Evolutionary conservation across 2,113 vertebrate species (phyloP).

Genomic region (Elachura formosa): DNA sequence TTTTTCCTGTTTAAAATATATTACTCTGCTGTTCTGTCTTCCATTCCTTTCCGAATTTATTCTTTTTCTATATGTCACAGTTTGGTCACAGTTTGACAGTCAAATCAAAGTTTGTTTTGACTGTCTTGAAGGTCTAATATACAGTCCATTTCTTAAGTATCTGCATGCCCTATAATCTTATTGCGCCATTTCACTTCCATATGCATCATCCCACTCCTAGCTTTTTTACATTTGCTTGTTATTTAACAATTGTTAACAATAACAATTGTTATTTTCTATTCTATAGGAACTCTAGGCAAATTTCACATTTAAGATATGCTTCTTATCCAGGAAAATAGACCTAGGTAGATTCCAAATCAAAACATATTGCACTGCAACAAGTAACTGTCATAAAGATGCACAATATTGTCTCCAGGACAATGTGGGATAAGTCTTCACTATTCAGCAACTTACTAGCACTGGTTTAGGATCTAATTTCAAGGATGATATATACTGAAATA

Average conservation of each 20-base stretch:
- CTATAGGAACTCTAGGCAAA: background rate
- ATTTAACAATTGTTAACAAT: too few species aligned
- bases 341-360: background rate
- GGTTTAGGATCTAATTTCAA: background rate
- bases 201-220: background rate
- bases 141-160: background rate
- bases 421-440: background rate
- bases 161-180: background rate
- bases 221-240: background rate
- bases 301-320: background rate
- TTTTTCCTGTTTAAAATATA: background rate
- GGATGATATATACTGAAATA: background rate
- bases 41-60: background rate
- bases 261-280: background rate
- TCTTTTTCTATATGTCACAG: background rate
- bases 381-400: background rate
- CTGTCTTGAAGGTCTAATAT: background rate
- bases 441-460: background rate
- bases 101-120: background rate
- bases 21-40: background rate
- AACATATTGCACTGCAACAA: background rate
- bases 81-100: too few species aligned
- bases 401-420: background rate
- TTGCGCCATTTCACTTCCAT: background rate
- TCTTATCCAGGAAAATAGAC: background rate